Evolutionary conservation across 2,113 vertebrate genomes (phyloP).

Genomic region (Trachemys scripta): DNA sequence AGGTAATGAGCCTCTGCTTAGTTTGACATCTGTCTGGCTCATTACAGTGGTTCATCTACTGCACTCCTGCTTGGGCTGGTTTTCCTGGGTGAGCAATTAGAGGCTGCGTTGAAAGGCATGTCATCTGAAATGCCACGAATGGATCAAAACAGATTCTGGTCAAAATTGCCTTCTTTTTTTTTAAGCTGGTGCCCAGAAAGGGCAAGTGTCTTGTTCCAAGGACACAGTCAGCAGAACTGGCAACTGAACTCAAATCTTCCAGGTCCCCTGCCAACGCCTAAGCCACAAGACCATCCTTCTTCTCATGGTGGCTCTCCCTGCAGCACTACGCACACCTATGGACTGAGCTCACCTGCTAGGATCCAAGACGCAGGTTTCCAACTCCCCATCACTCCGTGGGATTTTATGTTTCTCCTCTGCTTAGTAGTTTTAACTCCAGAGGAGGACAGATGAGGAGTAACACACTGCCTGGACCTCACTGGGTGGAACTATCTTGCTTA

Average conservation of each 20-base stretch:
- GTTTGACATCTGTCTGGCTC: background rate
- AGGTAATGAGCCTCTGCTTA: background rate
- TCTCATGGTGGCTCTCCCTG: background rate
- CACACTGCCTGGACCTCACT: background rate
- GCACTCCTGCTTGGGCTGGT: background rate
- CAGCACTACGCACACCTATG: background rate
- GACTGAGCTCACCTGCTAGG: background rate
- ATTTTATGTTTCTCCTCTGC: background rate
- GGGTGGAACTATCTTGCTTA: background rate
- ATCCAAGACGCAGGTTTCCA: fast-evolving
- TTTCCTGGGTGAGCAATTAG: background rate
- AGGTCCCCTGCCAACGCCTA: background rate
- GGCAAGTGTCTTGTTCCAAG: background rate
- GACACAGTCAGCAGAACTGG: background rate
- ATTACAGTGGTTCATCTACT: background rate
- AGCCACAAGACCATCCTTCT: background rate
- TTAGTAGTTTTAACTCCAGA: background rate
- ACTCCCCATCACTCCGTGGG: fast-evolving
- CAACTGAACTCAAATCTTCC: background rate
- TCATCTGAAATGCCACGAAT: background rate
- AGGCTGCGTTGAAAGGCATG: background rate
- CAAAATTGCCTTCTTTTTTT: background rate
- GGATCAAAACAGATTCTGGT: background rate
- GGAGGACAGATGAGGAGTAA: background rate
- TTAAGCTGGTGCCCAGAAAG: background rate